Conservation (phyloP, 2,797 vertebrate species). For the Galago senegalensis region DNA sequence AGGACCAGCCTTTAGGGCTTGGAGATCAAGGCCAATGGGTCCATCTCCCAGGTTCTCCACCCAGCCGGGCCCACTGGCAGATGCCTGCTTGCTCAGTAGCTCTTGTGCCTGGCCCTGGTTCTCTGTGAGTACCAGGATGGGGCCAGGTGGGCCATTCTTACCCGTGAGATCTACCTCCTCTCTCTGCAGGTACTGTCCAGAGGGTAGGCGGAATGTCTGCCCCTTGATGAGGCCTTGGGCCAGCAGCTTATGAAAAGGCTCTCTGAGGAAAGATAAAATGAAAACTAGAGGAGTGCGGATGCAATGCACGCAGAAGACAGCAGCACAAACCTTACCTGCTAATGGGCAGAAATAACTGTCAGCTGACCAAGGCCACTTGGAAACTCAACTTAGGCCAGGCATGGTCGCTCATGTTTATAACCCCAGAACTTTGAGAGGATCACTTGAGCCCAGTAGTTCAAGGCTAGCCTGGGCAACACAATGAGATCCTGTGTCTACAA, state of each 20-base stretch:
- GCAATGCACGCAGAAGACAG: conserved; percentile 36
- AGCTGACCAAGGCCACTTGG: background rate
- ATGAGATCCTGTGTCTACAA: no score
- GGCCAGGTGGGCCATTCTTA: conserved; percentile 80
- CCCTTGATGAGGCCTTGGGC: conserved; percentile 99
- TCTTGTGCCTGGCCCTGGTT: background rate
- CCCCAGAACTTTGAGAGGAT: background rate
- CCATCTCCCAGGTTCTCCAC: conserved; percentile 21
- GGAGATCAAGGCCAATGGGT: background rate
- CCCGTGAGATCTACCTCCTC: conserved; percentile 97
- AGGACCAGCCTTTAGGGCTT: background rate
- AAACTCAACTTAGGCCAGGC: background rate
- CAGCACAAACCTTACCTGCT: rapidly evolving
- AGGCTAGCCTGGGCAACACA: no score
- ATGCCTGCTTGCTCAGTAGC: background rate
- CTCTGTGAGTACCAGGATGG: background rate
- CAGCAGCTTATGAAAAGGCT: conserved; percentile 97
- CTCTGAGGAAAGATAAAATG: conserved; percentile 89
- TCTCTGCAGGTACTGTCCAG: conserved; percentile 94
- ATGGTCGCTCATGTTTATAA: background rate
- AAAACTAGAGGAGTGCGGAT: conserved; percentile 17
- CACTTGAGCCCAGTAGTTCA: no score
- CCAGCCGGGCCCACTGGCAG: background rate
- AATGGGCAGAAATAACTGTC: rapidly evolving
- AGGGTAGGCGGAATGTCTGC: conserved; percentile 93